phyloP scores from a whole-genome alignment of 1,140 invertebrate genomes.

The Macrobrachium nipponense region DNA sequence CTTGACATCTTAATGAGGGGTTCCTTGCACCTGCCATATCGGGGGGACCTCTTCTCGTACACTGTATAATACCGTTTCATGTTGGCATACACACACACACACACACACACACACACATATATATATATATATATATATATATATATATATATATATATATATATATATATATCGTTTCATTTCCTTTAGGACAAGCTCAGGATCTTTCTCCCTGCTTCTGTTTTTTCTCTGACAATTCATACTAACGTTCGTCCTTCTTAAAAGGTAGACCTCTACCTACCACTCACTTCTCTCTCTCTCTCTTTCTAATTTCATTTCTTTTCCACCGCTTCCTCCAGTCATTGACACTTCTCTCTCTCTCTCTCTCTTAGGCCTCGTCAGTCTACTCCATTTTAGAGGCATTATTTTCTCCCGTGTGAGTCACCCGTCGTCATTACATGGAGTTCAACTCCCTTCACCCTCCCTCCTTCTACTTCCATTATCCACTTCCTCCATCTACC shows the following conservation, averaged over 20 bases:
- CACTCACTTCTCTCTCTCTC: too few species aligned
- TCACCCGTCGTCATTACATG: neutral
- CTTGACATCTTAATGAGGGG: too few species aligned
- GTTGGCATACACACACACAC: slow-evolving; percentile 1
- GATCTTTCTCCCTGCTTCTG: too few species aligned
- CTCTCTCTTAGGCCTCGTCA: neutral
- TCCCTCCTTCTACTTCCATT: neutral
- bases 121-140: too few species aligned
- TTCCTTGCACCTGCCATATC: too few species aligned
- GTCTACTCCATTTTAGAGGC: neutral
- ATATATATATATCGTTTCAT: too few species aligned
- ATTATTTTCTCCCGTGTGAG: neutral
- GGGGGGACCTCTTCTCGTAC: neutral
- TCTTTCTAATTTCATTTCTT: neutral
- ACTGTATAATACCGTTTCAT: neutral
- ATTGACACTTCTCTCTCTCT: neutral
- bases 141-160: too few species aligned
- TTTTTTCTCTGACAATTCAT: too few species aligned
- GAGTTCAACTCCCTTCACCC: neutral
- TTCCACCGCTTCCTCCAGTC: neutral
- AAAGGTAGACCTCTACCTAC: too few species aligned
- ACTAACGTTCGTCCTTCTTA: too few species aligned
- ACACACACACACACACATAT: neutral
- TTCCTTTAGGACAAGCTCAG: too few species aligned
- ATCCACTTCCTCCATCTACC: too few species aligned